Evolutionary conservation across 2,888 invertebrate genomes (phyloP), one percentile per base, ranked within the genome.

Genomic region (Watsonalla binaria): DNA sequence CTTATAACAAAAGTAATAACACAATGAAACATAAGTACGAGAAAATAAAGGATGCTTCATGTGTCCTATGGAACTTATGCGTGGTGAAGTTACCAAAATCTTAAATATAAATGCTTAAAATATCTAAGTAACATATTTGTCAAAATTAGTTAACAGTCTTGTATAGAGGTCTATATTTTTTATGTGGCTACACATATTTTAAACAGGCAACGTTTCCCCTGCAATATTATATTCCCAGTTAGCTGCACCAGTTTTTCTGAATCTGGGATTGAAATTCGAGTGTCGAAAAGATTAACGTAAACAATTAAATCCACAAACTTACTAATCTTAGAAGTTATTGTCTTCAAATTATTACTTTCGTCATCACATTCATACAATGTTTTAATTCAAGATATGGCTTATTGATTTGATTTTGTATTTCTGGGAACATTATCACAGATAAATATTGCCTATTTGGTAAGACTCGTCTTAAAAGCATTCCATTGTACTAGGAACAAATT

Each of bases 61-160:
- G 63, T 66, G 65, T 75, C 66, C 73, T 77, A 74, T 71, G 76
- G 76, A 62, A 72, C 75, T 76, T 79, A 77, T 77, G 77, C 74
- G 68, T 61, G 53, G 56, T 54, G 14, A 47, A 57, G 57, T 52
- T 54, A 65, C 61, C 66, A 24, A 61, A 55, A 56, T 50, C 46
- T 52, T 47, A 46, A 55, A 63, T 71, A 70, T 72, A 70, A 62
- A 65, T 52, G 47, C 54, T 52, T 70, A 72, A 61, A 55, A 55
- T 52, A 64, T 24, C 24, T 24, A 68, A 64, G 66, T 66, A 74
- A 57, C 66, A 76, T 75, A 79, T 68, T 79, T 74, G 76, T 74
- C 70, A 69, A 49, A 49, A 69, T 66, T 66, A 66, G 61, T 72
- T 63, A 42, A 68, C 72, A 76, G 75, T 76, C 75, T 75, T 74